Percentiles rank a stretch among this genome's conserved stretches.
These are phyloP conservation scores for Edolisoma coerulescens DNA, from an alignment of 2,113 vertebrate genomes.

Conservation along the genomic window DNA sequence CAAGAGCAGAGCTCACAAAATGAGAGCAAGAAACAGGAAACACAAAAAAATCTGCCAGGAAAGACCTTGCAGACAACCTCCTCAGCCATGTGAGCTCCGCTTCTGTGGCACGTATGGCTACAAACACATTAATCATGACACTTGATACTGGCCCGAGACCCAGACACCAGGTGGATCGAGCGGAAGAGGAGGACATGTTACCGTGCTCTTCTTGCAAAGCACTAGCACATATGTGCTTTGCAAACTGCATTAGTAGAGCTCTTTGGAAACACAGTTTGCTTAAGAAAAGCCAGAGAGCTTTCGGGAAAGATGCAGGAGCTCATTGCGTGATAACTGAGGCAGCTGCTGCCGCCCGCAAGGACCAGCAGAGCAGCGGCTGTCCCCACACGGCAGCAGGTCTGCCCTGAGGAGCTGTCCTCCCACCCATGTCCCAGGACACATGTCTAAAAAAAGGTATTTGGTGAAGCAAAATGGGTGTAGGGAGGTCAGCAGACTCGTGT, in stretches of 20 bases:
- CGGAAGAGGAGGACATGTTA: not conserved
- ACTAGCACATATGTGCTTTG: not conserved
- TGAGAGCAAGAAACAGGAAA: not conserved
- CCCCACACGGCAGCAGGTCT: not conserved
- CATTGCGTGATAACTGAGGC: not conserved
- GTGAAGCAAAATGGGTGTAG: not conserved
- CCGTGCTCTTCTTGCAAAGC: not conserved
- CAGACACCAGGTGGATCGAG: not conserved
- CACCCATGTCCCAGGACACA: not conserved
- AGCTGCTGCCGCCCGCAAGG: rapidly evolving
- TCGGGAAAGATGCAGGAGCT: not conserved
- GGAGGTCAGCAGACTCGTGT: constrained; percentile 29
- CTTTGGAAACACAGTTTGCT: not conserved
- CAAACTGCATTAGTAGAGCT: not conserved
- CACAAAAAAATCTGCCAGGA: not conserved
- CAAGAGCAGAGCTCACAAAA: not conserved
- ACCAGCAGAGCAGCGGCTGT: not conserved
- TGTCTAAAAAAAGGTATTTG: not conserved
- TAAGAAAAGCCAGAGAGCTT: not conserved
- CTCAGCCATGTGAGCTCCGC: not conserved
- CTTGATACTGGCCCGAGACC: not conserved
- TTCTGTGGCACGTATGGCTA: rapidly evolving
- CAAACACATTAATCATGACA: not conserved
- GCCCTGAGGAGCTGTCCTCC: not conserved
- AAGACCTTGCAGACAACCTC: not conserved